Base-by-base conservation (phyloP, 2,113 vertebrate species). In the Haemorhous mexicanus region DNA sequence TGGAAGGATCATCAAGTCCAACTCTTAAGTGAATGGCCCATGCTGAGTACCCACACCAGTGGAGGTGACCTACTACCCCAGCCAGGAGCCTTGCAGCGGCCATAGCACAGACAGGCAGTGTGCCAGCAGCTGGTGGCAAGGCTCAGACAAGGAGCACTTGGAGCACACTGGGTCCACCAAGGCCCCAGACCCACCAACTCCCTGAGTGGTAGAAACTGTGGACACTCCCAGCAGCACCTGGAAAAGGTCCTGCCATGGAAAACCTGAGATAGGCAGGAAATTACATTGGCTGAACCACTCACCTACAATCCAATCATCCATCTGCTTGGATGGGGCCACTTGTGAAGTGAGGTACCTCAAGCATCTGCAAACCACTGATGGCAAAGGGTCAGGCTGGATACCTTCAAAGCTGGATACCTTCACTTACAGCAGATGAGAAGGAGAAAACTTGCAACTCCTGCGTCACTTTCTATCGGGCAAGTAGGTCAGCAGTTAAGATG, bases 51-150 rank as follows among this genome's bases (percentile, higher is more conserved):
- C 16, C 37, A 27, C 30, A 66, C 33, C 44, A 33, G 16, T 7
- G 11, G 28, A 22, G 30, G 20, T 27, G 23, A 33, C 41, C 35
- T 17, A 14, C 26, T 21, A 16, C 22, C 10, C 74, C 15, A 3
- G 16, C 16, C 49, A 76, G 28, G n/a, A 85, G 75, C 72, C 3
- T 2, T 0, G 0, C 4, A 2, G 46, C 17, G 32, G 19, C 58
- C 4, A 1, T 3, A 23, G 53, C 62, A 75, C 43, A 58, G 33
- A 24, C 1, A 2, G 28, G 17, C n/a, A 55, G 7, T 0, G 0
- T 64, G 35, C 13, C 8, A 5, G 58, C 37, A 52, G 16, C 58
- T 49, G 50, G 28, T 3, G 1, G 47, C 0, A 2, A 56, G 20
- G 28, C 7, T 79, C 37, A 52, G 4, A 6, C 19, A 6, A 76